Percentiles rank a stretch among this genome's conserved stretches.
phyloP scores from a whole-genome alignment of 1,140 invertebrate genomes.

The Drosophila nasuta region DNA sequence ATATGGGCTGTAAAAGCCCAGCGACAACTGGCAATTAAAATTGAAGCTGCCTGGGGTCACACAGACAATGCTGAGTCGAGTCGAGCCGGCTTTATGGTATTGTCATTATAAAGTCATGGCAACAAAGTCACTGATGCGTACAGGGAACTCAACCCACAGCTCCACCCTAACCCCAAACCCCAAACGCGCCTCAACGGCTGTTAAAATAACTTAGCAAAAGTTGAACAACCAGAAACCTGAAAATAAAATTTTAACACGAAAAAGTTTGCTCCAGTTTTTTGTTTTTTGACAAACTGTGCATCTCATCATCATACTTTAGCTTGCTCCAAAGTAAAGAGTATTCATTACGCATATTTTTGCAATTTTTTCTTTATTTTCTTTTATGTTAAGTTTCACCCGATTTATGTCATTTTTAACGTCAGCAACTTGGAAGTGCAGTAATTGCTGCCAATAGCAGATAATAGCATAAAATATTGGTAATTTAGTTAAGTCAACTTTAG shows the following conservation, averaged over 20 bases:
- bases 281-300: not conserved
- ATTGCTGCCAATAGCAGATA: not conserved
- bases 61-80: conserved; percentile 15
- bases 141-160: not conserved
- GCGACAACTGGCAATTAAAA: conserved; percentile 57
- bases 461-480: not conserved
- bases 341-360: not conserved
- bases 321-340: not conserved
- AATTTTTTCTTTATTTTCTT: not conserved
- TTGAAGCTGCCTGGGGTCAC: conserved; percentile 41
- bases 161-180: not conserved
- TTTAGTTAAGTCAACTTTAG: no score
- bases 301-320: no score
- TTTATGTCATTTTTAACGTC: not conserved
- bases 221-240: conserved; percentile 19
- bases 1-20: conserved; percentile 61
- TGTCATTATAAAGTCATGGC: conserved; percentile 67
- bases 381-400: not conserved
- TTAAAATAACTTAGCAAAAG: conserved; percentile 21
- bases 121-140: conserved; percentile 55
- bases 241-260: not conserved
- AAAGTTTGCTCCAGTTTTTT: conserved; percentile 4
- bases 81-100: conserved; percentile 40
- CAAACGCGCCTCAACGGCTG: not conserved
- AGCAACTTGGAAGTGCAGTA: not conserved